A percentile compares a stretch with the other conserved stretches of the same genome.
Conservation (phyloP, 2,797 vertebrate species). For the Tokudaia muenninki region DNA sequence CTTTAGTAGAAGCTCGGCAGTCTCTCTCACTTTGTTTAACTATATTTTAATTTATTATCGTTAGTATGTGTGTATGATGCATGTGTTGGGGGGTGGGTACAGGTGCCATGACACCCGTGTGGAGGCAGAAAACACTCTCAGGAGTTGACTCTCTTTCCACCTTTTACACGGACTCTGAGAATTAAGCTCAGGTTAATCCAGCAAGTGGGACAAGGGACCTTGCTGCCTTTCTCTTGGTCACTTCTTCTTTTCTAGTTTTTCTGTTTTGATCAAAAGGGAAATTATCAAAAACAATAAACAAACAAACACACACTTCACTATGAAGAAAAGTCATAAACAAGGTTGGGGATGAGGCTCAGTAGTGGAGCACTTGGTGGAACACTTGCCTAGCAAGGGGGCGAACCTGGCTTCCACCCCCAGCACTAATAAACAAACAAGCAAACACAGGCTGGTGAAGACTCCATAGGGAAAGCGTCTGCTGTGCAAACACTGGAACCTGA, state of each 20-base stretch:
- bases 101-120: neutral
- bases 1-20: neutral
- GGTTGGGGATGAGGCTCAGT: neutral
- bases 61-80: neutral
- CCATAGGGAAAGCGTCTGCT: neutral
- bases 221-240: neutral
- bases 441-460: neutral
- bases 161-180: neutral
- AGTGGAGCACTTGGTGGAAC: neutral
- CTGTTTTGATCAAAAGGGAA: constrained; percentile 2
- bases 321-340: neutral
- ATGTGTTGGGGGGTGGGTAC: neutral
- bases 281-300: neutral
- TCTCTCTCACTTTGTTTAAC: neutral
- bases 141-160: neutral
- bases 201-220: neutral
- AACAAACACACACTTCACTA: neutral
- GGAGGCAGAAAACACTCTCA: neutral
- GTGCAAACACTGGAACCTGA: neutral
- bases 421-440: neutral
- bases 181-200: neutral
- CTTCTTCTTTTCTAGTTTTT: neutral
- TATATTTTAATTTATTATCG: neutral
- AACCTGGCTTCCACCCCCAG: neutral
- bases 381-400: neutral